These are phyloP conservation scores for Acleris literana DNA, from an alignment of 2,888 invertebrate species.

Conservation along the genomic window DNA sequence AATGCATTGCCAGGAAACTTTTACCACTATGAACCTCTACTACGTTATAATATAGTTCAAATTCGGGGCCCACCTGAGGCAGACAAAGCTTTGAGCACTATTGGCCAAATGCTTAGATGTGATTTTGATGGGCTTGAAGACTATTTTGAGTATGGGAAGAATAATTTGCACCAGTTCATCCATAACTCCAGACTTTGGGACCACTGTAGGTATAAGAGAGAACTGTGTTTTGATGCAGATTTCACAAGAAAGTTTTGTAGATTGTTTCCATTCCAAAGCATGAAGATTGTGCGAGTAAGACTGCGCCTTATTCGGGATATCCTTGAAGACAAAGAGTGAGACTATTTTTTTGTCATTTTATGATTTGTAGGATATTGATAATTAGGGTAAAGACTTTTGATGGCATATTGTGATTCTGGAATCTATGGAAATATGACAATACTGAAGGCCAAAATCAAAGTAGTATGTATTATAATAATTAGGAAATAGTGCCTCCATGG, in stretches of 20 bases:
- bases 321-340: slow-evolving; percentile 88
- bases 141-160: slow-evolving; percentile 90
- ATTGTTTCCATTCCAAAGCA: slow-evolving; percentile 93
- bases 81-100: slow-evolving; percentile 85
- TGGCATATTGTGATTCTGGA: too few species aligned
- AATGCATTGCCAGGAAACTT: slow-evolving; percentile 93
- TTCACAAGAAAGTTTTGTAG: slow-evolving; percentile 91
- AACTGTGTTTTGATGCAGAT: slow-evolving; percentile 76
- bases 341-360: slow-evolving; percentile 41
- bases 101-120: slow-evolving; percentile 90
- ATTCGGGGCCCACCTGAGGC: slow-evolving; percentile 89
- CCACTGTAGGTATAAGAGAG: slow-evolving; percentile 86
- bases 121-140: slow-evolving; percentile 89
- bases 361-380: too few species aligned
- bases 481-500: too few species aligned
- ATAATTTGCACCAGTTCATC: slow-evolving; percentile 91
- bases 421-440: too few species aligned
- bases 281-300: slow-evolving; percentile 93
- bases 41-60: slow-evolving; percentile 92
- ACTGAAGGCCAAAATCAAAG: too few species aligned
- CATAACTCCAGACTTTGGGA: slow-evolving; percentile 94
- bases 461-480: too few species aligned
- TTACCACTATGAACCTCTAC: slow-evolving; percentile 95
- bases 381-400: too few species aligned
- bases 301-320: slow-evolving; percentile 88